Base-by-base conservation (phyloP, 2,113 vertebrate genomes). In the Catharus minimus region DNA sequence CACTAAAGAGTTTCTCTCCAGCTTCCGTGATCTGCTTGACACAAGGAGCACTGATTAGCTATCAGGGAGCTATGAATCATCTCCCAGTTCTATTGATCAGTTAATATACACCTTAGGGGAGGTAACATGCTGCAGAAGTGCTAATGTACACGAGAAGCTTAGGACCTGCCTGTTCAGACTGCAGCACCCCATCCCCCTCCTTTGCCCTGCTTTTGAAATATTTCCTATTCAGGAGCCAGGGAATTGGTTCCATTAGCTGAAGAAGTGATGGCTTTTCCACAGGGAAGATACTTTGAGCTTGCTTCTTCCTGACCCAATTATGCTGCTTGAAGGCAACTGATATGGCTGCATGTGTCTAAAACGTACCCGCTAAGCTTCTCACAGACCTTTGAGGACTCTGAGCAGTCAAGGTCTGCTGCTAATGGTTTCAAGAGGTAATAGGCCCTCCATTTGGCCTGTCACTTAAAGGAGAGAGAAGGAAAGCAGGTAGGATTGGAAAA, bases 11-110 rank as follows among this genome's bases (percentile, higher is more conserved):
- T 56, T 84, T 76, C 44, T 64, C 36, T 66, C 14, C 39, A 21
- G 23, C 30, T 71, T n/a, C 44, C 49, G 4, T 52, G 75, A 77
- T 86, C 36, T 67, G 44, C 64, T 62, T 74, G 72, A 58, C 58
- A 94, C 49, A 69, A 74, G 43, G 22, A 76, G 28, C 44, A 32
- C 53, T 82, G 82, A 91, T 93, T 79, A 87, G 55, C 30, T 92
- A 39, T 69, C 55, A 68, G 46, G 28, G 58, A 89, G 38, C 64
- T 66, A 11, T 44, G 33, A 79, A 82, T 92, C 53, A 62, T 58
- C 32, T 94, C 58, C 27, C n/a, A 28, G 32, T 52, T 82, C 47
- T 74, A 13, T 47, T 79, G 67, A 74, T 49, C 41, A 74, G 60
- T 56, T 89, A 83, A 64, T 71, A 87, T 39, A 58, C 64, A 61